phyloP scores from a whole-genome alignment of 1,140 invertebrate species.

The Drosophila equinoxialis region DNA sequence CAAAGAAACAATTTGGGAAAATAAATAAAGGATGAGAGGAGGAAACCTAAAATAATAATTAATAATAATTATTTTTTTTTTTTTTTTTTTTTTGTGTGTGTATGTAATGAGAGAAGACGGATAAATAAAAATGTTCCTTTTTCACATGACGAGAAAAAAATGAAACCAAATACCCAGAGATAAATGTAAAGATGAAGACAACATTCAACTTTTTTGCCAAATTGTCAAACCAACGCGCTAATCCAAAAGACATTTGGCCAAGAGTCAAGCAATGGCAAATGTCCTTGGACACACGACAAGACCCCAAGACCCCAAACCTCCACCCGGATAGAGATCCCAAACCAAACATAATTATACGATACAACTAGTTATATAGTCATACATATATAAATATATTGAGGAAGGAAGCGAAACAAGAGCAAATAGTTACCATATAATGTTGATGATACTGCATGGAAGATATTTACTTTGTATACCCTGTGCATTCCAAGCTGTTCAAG shows the following conservation, averaged over 20 bases:
- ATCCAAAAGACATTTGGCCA: conserved; percentile 68
- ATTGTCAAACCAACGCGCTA: conserved; percentile 79
- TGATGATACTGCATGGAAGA: conserved; percentile 10
- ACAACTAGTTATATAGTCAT: conserved; percentile 36
- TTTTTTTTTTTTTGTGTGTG: conserved; percentile 3
- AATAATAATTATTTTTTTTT: background rate
- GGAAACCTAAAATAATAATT: conserved; percentile 45
- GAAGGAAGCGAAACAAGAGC: conserved; percentile 46
- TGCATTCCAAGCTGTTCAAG: too few relatives aligned
- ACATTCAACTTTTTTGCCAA: conserved; percentile 74
- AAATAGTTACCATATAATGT: conserved; percentile 55
- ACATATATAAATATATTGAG: conserved; percentile 30
- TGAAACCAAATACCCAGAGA: background rate
- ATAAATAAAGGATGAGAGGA: conserved; percentile 33
- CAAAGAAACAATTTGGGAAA: background rate
- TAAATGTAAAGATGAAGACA: background rate
- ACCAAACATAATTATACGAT: conserved; percentile 24
- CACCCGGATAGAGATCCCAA: conserved; percentile 8
- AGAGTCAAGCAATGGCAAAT: conserved; percentile 37
- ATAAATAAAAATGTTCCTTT: conserved; percentile 66
- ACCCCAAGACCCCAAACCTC: conserved; percentile 29
- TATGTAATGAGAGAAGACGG: background rate
- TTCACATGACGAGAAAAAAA: conserved; percentile 18
- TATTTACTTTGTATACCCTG: background rate
- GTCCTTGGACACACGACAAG: conserved; percentile 39